Percentiles rank a stretch among this genome's conserved stretches.
Conservation (phyloP, 2,797 vertebrate species). For the Hemibagrus guttatus region DNA sequence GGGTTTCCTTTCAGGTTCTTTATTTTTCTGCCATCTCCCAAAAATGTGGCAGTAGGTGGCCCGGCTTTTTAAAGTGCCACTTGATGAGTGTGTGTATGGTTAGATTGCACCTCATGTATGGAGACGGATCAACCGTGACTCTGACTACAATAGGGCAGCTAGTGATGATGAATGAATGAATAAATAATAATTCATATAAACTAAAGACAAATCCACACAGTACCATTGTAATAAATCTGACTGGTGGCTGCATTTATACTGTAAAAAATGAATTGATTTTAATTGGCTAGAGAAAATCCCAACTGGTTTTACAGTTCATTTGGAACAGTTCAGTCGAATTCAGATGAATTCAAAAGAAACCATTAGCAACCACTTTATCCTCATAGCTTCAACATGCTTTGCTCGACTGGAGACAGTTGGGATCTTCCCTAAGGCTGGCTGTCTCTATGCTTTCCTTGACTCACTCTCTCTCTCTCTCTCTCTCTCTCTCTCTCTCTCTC, state of each 20-base stretch:
- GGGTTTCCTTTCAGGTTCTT: background rate
- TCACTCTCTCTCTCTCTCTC: slow-evolving; percentile 9
- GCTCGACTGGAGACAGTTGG: slow-evolving; percentile 6
- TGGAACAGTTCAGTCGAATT: slow-evolving; percentile 2
- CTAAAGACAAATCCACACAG: background rate
- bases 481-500: background rate
- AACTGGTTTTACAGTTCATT: slow-evolving; percentile 20
- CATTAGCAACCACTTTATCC: slow-evolving; percentile 25
- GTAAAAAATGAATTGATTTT: slow-evolving; percentile 26
- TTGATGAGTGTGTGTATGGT: background rate
- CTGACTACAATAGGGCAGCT: background rate
- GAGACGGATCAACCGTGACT: background rate
- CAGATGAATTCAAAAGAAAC: slow-evolving; percentile 5
- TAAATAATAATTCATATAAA: background rate
- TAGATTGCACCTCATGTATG: background rate
- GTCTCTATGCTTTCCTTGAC: background rate
- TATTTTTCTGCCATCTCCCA: background rate
- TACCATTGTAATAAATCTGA: background rate
- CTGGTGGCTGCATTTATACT: background rate
- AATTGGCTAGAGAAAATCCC: slow-evolving; percentile 1
- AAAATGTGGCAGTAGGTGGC: background rate
- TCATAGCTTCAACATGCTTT: slow-evolving; percentile 23
- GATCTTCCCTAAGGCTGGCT: slow-evolving; percentile 25
- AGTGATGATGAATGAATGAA: background rate
- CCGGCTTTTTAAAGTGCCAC: background rate